Conservation (phyloP, 2,797 vertebrate species). For the Alcedo quadribrachys region DNA sequence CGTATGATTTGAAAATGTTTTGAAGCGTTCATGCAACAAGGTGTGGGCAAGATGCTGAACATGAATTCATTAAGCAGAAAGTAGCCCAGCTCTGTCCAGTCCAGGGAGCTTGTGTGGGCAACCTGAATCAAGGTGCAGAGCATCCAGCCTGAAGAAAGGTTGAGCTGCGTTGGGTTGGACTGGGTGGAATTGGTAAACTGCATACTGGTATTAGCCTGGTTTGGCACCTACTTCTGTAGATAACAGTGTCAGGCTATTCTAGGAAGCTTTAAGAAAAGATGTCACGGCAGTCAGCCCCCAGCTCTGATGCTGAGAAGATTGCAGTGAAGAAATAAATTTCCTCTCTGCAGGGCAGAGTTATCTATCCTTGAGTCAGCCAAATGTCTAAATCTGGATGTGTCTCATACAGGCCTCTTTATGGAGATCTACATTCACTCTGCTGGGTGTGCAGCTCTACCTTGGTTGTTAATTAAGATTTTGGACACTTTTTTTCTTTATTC, state of each 20-base stretch:
- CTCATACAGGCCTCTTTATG: neutral
- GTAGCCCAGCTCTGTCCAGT: neutral
- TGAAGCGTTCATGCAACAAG: neutral
- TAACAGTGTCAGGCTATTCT: neutral
- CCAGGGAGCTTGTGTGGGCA: neutral
- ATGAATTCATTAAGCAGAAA: neutral
- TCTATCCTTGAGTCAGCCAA: neutral
- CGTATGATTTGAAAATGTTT: neutral
- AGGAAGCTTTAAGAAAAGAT: neutral
- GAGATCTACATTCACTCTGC: neutral
- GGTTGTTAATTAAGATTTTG: neutral
- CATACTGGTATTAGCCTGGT: neutral
- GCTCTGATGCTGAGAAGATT: neutral
- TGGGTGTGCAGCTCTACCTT: neutral
- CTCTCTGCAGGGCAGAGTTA: neutral
- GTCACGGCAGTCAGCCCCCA: neutral
- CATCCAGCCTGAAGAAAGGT: fast-evolving
- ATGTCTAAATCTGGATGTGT: neutral
- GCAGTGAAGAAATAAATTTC: neutral
- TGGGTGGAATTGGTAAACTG: neutral
- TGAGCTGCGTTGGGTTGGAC: neutral
- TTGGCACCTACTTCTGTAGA: neutral
- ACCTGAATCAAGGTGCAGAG: fast-evolving
- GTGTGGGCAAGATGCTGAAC: neutral
- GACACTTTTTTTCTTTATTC: neutral